phyloP scores from a whole-genome alignment of 2,113 vertebrate species.

The Lota lota region DNA sequence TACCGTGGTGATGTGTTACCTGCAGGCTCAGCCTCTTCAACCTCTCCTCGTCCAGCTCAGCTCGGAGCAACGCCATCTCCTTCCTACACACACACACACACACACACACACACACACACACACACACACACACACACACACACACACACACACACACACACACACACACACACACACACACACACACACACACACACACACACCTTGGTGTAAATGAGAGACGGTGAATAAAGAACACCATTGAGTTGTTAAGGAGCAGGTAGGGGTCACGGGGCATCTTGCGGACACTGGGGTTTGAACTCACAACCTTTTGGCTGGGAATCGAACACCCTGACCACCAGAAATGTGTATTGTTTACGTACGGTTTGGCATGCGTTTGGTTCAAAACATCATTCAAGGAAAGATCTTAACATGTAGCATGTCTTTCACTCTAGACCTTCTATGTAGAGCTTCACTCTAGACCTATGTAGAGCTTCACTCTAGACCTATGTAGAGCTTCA shows the following conservation, averaged over 20 bases:
- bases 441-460: no score
- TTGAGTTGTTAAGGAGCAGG: no score
- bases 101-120: neutral
- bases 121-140: neutral
- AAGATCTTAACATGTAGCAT: no score
- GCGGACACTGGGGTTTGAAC: no score
- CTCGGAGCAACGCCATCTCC: slow-evolving; percentile 85
- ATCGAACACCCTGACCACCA: neutral
- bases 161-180: neutral
- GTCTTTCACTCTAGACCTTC: no score
- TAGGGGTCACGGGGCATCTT: no score
- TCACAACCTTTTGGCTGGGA: no score
- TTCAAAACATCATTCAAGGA: no score
- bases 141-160: slow-evolving; percentile 14
- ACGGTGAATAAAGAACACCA: neutral
- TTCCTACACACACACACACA: slow-evolving; percentile 74
- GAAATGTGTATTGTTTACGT: no score
- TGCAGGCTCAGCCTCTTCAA: slow-evolving; percentile 81
- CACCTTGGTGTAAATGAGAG: neutral
- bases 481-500: no score
- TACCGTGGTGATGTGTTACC: slow-evolving; percentile 67
- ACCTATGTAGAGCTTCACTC: no score
- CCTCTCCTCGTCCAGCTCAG: slow-evolving; percentile 88
- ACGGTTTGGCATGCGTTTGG: no score
- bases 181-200: neutral